Evolutionary conservation across 1,140 invertebrate genomes (phyloP), one percentile per base, ranked within the genome.

Genomic region (Solen grandis): DNA sequence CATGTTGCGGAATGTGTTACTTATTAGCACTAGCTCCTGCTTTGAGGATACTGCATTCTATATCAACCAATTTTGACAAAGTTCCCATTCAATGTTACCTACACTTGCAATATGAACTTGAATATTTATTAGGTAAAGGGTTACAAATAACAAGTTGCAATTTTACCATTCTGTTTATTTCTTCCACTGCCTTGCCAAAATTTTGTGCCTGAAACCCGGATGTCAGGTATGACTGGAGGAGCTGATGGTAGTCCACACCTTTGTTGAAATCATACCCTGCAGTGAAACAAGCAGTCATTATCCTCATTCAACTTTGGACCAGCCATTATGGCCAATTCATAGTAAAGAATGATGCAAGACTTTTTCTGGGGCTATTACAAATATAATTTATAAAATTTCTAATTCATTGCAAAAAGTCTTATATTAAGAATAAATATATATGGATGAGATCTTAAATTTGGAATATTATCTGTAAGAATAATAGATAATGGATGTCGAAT

Each of bases 201-300:
- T 96, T 98, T 0, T 97, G 98, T 0, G 99, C 97, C 94, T 99
- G 99, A 91, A 99, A 99, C 57, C 99, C 99, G 54, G 95, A 96
- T 68, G 94, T 93, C 59, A 94, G 90, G 90, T 97, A 99, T 27
- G 95, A 95, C 76, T 96, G 91, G 4, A 99, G 93, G 25, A 99
- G 90, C 87, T 95, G 94, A 84, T 96, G 94, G 92, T 98, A 99
- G 91, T 99, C 94, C 27, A 99, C 73, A 10, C 97, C 98, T 84
- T 96, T 93, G 89, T 98, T 98, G 94, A 97, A 99, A 88, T 99
- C 96, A 92, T 99, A 99, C 5, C 78, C 79, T 74, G 63, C 41
- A 73, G 54, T 52, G 31, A 10, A 41, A 5, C n/a, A 68, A 16
- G 27, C 60, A 63, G 5, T 16, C 36, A 14, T n/a, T n/a, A n/a